A percentile compares a stretch with the other conserved stretches of the same genome.
Evolutionary conservation across 1,140 invertebrate genomes (phyloP).

Genomic region (Polypedilum pembai): DNA sequence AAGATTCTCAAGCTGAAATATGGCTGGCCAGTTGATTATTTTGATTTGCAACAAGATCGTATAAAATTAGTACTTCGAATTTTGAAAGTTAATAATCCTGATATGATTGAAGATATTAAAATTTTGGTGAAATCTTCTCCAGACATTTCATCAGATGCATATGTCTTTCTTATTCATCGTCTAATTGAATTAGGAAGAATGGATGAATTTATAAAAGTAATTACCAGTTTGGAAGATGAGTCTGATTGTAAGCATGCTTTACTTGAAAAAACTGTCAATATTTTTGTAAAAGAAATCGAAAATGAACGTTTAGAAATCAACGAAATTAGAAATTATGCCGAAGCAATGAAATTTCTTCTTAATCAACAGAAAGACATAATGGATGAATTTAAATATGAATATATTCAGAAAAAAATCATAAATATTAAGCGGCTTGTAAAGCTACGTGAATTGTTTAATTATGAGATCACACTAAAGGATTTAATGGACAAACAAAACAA

Average conservation of each 20-base stretch:
- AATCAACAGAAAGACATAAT: background rate
- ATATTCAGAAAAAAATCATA: background rate
- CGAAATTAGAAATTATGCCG: background rate
- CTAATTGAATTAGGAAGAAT: background rate
- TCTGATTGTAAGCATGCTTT: background rate
- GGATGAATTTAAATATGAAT: background rate
- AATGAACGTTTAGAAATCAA: background rate
- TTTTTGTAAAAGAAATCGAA: background rate
- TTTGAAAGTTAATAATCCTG: conserved; percentile 38
- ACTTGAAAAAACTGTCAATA: background rate
- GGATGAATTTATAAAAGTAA: background rate
- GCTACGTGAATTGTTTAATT: background rate
- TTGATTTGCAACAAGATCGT: conserved; percentile 35
- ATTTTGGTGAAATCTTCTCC: conserved; percentile 38
- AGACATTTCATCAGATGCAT: conserved; percentile 35
- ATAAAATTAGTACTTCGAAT: conserved; percentile 40
- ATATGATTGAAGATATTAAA: conserved; percentile 40
- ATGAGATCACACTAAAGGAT: background rate
- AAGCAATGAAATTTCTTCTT: background rate
- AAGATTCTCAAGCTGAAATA: conserved; percentile 43
- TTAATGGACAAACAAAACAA: background rate
- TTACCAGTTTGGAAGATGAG: background rate
- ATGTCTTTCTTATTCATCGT: conserved; percentile 39
- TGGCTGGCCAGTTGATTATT: conserved; percentile 38
- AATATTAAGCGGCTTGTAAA: background rate